phyloP scores from a whole-genome alignment of 23 tunicate genomes.

The Styela clava region DNA sequence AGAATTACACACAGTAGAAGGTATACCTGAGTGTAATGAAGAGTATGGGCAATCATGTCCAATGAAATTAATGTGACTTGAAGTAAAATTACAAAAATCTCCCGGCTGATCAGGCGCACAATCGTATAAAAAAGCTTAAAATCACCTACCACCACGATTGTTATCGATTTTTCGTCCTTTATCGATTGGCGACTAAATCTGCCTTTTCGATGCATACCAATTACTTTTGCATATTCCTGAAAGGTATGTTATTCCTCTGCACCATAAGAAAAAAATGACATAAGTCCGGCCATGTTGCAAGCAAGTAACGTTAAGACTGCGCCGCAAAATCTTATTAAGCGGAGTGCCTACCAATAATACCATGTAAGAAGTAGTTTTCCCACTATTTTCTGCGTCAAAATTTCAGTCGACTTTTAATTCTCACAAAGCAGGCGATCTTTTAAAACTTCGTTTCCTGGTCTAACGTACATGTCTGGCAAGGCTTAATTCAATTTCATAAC shows the following conservation, averaged over 20 bases:
- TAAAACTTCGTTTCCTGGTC: conserved; percentile 14
- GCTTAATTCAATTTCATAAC: conserved; percentile 19
- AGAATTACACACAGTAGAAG: too few species aligned
- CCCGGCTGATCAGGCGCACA: conserved; percentile 7
- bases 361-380: conserved; percentile 12
- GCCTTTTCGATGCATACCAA: conserved; percentile 18
- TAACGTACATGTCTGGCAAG: conserved; percentile 7
- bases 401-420: conserved; percentile 25
- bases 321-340: conserved; percentile 18
- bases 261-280: not conserved
- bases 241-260: conserved; percentile 11
- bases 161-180: conserved; percentile 25
- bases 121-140: conserved; percentile 16
- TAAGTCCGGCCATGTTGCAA: not conserved
- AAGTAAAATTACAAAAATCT: too few species aligned
- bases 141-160: conserved; percentile 23
- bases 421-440: conserved; percentile 10
- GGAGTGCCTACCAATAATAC: conserved; percentile 24
- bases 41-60: too few species aligned
- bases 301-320: not conserved
- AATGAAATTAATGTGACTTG: too few species aligned
- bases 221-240: conserved; percentile 13
- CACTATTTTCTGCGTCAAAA: conserved; percentile 23
- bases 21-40: too few species aligned
- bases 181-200: conserved; percentile 30